Evolutionary conservation across 1,140 invertebrate genomes (phyloP).

Genomic region (Spodoptera litura): DNA sequence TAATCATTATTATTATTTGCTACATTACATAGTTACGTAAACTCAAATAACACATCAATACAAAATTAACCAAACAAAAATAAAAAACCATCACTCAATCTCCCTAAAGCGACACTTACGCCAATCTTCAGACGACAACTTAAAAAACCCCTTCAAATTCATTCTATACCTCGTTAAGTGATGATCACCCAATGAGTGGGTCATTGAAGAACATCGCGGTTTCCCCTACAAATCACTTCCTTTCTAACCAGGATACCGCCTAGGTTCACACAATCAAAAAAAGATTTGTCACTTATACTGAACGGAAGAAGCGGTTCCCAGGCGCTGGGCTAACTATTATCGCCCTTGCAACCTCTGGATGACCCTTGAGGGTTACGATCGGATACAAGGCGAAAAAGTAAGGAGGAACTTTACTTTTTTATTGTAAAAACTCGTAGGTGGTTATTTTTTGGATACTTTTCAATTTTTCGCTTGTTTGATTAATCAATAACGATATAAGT

Average conservation of each 20-base stretch:
- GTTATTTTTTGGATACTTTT: not conserved
- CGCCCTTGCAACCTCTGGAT: constrained; percentile 75
- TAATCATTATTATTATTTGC: too few relatives aligned
- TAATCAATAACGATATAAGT: too few relatives aligned
- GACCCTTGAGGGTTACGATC: constrained; percentile 71
- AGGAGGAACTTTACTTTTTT: not conserved
- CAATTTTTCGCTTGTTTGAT: too few relatives aligned
- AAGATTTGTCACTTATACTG: constrained; percentile 81
- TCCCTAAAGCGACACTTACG: too few relatives aligned
- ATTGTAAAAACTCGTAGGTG: not conserved
- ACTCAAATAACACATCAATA: too few relatives aligned
- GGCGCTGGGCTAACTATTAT: constrained; percentile 77
- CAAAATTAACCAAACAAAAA: not conserved
- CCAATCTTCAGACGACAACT: not conserved
- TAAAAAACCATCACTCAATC: not conserved
- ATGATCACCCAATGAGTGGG: not conserved
- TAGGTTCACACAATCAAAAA: constrained; percentile 84
- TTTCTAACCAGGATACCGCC: constrained; percentile 49
- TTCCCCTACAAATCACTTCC: constrained; percentile 38
- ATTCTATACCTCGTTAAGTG: constrained; percentile 5
- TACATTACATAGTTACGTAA: too few relatives aligned
- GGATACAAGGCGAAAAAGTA: constrained; percentile 57
- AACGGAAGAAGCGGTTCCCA: constrained; percentile 79
- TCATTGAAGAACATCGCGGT: constrained; percentile 3
- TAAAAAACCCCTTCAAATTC: not conserved